Conservation (phyloP, 1,140 invertebrate species). For the Drosophila parabipectinata region DNA sequence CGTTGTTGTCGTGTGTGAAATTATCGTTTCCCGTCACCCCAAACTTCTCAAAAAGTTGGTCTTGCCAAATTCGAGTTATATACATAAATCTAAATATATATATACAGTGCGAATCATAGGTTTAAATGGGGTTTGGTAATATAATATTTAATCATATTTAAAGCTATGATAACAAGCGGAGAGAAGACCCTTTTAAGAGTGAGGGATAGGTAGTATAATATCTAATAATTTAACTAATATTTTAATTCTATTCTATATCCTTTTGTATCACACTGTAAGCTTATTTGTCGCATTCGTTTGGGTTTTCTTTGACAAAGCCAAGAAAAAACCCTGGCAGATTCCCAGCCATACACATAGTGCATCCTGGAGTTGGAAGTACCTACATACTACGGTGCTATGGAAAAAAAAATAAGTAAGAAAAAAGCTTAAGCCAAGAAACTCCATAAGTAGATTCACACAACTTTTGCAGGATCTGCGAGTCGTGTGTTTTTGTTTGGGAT, state of each 20-base stretch:
- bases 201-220: too few species aligned
- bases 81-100: conserved; percentile 30
- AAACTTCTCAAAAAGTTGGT: conserved; percentile 46
- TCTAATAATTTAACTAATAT: too few species aligned
- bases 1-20: conserved; percentile 71
- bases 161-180: too few species aligned
- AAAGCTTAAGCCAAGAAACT: conserved; percentile 44
- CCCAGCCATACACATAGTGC: conserved; percentile 7
- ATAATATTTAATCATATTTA: neutral
- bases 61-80: conserved; percentile 41
- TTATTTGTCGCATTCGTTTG: conserved; percentile 34
- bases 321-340: conserved; percentile 33
- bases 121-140: neutral
- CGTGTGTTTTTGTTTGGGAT: neutral
- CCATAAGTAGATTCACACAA: conserved; percentile 45
- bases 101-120: conserved; percentile 9
- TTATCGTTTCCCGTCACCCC: conserved; percentile 64
- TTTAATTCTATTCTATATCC: neutral
- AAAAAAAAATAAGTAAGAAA: neutral
- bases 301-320: conserved; percentile 37
- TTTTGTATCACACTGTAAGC: conserved; percentile 22
- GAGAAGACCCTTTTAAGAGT: too few species aligned
- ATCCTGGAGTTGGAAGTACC: neutral
- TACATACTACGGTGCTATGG: neutral
- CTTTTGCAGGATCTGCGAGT: conserved; percentile 32